Evolutionary conservation across 2,888 invertebrate genomes (phyloP).

Genomic region (Diabrotica balteata): DNA sequence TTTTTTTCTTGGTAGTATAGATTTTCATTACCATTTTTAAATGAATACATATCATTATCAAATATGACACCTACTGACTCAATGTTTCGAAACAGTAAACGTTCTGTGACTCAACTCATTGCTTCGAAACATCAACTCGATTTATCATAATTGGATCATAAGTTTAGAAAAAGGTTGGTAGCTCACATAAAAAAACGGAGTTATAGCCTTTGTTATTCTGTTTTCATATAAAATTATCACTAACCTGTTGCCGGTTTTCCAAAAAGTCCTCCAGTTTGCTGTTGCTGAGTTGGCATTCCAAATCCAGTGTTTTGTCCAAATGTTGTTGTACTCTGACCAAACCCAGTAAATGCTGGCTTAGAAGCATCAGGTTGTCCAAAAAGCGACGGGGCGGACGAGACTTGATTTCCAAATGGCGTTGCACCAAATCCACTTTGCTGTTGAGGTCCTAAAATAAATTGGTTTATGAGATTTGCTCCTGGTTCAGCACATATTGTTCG

Average conservation of each 20-base stretch:
- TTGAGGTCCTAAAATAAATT: conserved; percentile 53
- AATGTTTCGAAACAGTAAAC: too few species aligned
- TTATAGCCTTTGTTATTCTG: too few species aligned
- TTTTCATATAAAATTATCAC: too few species aligned
- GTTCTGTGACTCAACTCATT: too few species aligned
- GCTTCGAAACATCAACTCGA: too few species aligned
- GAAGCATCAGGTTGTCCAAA: conserved; percentile 63
- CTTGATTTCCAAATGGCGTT: conserved; percentile 63
- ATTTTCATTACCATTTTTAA: too few species aligned
- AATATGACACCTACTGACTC: too few species aligned
- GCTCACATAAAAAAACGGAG: too few species aligned
- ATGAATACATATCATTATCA: too few species aligned
- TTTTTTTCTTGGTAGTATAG: too few species aligned
- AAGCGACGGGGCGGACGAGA: conserved; percentile 59
- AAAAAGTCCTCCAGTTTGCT: conserved; percentile 32
- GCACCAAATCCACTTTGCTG: conserved; percentile 55
- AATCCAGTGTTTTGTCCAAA: conserved; percentile 61
- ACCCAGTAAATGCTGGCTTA: conserved; percentile 63
- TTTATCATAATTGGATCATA: too few species aligned
- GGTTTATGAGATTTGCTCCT: background rate
- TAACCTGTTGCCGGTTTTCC: conserved; percentile 33
- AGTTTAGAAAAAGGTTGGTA: too few species aligned
- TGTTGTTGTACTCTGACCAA: conserved; percentile 68
- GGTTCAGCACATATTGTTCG: background rate
- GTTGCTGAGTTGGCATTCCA: conserved; percentile 39